Percentiles rank a stretch among this genome's conserved stretches.
Conservation (phyloP, 2,888 invertebrate genomes). For the Nemotelus nigrinus region DNA sequence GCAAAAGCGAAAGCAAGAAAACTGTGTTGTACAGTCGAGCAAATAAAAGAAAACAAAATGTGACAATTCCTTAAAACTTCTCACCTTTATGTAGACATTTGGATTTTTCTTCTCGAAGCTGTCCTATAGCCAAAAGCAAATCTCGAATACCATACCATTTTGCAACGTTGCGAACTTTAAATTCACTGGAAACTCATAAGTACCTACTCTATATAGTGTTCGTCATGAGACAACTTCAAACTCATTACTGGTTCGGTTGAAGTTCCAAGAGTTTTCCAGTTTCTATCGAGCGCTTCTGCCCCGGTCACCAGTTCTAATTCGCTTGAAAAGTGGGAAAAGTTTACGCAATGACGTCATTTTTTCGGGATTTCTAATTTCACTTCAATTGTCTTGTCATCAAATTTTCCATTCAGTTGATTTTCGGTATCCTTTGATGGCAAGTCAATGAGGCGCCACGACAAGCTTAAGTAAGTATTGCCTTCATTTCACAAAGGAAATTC, state of each 20-base stretch:
- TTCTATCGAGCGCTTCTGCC: not conserved
- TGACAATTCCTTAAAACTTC: not conserved
- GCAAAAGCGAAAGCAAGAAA: no score
- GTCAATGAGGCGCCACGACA: no score
- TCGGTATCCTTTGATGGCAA: conserved; percentile 9
- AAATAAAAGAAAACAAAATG: not conserved
- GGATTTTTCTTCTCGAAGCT: not conserved
- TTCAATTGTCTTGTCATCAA: conserved; percentile 40
- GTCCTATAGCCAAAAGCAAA: not conserved
- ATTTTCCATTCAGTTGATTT: conserved; percentile 24
- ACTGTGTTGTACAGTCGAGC: not conserved
- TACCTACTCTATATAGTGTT: not conserved
- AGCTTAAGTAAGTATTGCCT: no score
- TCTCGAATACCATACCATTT: not conserved
- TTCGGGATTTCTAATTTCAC: conserved; percentile 30
- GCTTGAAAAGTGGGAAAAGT: conserved; percentile 17
- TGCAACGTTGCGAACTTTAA: no score
- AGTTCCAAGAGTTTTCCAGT: not conserved
- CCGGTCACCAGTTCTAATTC: not conserved
- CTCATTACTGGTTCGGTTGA: not conserved
- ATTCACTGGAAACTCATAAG: not conserved
- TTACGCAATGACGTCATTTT: conserved; percentile 17
- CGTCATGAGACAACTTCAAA: not conserved
- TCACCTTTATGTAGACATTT: not conserved
- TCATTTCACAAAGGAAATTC: no score